Evolutionary conservation across 2,113 vertebrate species (phyloP), one percentile per base, ranked within the genome.

Genomic region (Epinephelus cyanopodus): DNA sequence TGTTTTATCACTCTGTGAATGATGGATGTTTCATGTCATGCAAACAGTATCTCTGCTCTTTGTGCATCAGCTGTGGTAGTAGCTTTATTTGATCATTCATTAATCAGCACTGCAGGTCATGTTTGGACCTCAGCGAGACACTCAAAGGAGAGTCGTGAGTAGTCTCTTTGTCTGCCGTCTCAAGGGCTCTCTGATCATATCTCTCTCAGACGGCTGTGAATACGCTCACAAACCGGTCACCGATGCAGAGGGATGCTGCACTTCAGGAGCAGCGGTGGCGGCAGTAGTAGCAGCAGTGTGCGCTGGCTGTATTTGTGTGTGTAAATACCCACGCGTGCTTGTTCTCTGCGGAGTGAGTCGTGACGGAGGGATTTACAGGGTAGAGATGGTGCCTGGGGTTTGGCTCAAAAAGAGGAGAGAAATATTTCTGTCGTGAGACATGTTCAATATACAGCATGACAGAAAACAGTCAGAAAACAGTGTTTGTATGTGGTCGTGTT

Each of bases 261-360:
- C 77, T 80, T 77, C 45, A 78, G 64, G 68, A 79, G 69, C 81
- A 80, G 39, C 53, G 63, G 60, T 19, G 18, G 53, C 3, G 1
- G 71, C 6, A 42, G 77, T 50, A 65, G 77, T 67, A 60, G 58
- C 62, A 56, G 23, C 39, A 45, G 65, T 63, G 23, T 66, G 72
- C 54, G 56, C 47, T 45, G 29, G 3, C 3, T 13, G 67, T 82
- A 52, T 75, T 25, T 37, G 45, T 42, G 42, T 52, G 57, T 56
- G 58, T 66, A n/a, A 73, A 61, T 84, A 80, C 76, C 67, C 70
- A 71, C 10, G 70, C 42, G 4, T 68, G 73, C 67, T 64, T 39
- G 53, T 56, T 72, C 68, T 85, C 90, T 86, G 85, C 85, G 82
- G 86, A 57, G 81, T 79, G 88, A 89, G 89, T 92, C 89, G 88